Evolutionary conservation across 2,888 invertebrate species (phyloP), one percentile per base, ranked within the genome.

Genomic region (Leptopterna dolabrata): DNA sequence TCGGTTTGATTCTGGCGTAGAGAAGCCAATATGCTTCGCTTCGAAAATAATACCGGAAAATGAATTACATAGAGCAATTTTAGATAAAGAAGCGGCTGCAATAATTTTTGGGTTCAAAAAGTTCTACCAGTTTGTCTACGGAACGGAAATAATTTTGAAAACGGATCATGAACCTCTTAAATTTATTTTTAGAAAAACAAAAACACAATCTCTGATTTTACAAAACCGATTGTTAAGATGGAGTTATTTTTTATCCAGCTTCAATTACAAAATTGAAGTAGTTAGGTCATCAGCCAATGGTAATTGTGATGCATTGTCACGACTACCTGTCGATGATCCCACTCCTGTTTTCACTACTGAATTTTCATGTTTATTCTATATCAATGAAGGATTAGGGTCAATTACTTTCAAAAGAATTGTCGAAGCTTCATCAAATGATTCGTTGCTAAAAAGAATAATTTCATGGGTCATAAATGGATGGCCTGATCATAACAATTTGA

Each of bases 21-120:
- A 47, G 24, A 0, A 43, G 47, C 81, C 81, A 19, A 81, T 81
- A 24, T 43, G 14, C 13, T 81, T 45, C 24, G 81, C 81, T 14
- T 81, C 81, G 41, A 47, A 81, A 81, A 81, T 81, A 47, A 82
- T 82, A 14, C 82, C 82, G 2, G 7, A 55, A 82, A 82, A 27
- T 30, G 82, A 82, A 29, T 51, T 82, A 13, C 82, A 82, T 55
- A 55, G 82, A 27, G 73, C 55, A 82, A 55, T 55, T 16, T 29
- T 55, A 2, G 27, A 29, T 36, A n/a, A n/a, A n/a, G n/a, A n/a
- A n/a, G n/a, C n/a, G n/a, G n/a, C n/a, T n/a, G n/a, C n/a, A n/a
- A n/a, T n/a, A n/a, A n/a, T n/a, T n/a, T n/a, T n/a, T n/a, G n/a
- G n/a, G n/a, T n/a, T n/a, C n/a, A n/a, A n/a, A n/a, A n/a, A n/a